These are phyloP conservation scores for Ommatoiulus sabulosus DNA, from an alignment of 2,888 invertebrate species.

Conservation along the genomic window DNA sequence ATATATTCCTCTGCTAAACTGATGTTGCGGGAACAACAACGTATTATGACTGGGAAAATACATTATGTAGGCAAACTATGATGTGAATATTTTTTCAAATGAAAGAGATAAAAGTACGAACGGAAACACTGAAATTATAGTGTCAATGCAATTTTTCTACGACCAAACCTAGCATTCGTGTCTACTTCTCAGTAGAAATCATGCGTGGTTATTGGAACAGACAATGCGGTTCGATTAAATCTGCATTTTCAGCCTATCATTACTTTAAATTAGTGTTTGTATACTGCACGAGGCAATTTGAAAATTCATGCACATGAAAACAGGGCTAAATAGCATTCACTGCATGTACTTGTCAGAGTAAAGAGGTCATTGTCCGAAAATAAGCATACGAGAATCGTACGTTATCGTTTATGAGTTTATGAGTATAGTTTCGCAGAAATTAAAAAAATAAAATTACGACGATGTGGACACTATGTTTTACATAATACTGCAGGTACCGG, in stretches of 20 bases:
- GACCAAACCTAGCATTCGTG: not conserved
- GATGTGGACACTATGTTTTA: no score
- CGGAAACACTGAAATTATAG: not conserved
- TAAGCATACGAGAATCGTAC: not conserved
- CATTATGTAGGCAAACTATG: not conserved
- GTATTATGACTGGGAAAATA: not conserved
- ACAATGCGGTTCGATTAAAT: not conserved
- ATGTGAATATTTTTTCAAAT: not conserved
- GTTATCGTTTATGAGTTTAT: no score
- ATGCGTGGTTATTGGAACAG: not conserved
- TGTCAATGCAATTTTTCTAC: not conserved
- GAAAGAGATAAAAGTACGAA: not conserved
- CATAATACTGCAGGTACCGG: no score
- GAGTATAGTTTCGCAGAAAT: no score
- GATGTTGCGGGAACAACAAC: not conserved
- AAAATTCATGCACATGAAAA: not conserved
- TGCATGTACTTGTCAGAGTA: not conserved
- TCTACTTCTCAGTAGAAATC: not conserved
- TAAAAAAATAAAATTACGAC: no score
- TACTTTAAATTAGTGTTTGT: not conserved
- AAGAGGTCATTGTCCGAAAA: conserved; percentile 1
- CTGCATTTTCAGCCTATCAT: conserved; percentile 22
- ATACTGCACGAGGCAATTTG: not conserved
- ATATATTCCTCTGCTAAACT: not conserved
- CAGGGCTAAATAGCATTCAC: not conserved